Evolutionary conservation across 1,140 invertebrate genomes (phyloP).

Genomic region (Mamestra configurata): DNA sequence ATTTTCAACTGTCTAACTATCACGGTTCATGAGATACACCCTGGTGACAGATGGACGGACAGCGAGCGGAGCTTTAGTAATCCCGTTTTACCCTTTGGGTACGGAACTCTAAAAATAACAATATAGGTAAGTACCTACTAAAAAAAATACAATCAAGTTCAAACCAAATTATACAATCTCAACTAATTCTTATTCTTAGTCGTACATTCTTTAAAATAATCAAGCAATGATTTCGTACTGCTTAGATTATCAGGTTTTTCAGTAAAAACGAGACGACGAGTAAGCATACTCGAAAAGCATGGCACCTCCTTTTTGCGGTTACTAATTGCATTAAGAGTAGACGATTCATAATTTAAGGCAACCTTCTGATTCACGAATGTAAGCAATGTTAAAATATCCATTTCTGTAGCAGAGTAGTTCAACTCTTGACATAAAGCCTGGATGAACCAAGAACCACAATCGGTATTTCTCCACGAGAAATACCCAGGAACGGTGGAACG

Average conservation of each 20-base stretch:
- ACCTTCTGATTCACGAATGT: constrained; percentile 97
- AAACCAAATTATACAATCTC: no score
- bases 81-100: no score
- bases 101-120: no score
- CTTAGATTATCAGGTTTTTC: constrained; percentile 79
- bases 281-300: constrained; percentile 97
- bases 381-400: constrained; percentile 95
- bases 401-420: constrained; percentile 90
- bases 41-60: no score
- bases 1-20: no score
- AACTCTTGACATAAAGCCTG: constrained; percentile 96
- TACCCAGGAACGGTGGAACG: constrained; percentile 97
- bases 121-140: no score
- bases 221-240: neutral
- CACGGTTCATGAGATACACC: no score
- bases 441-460: constrained; percentile 98
- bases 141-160: no score
- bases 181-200: neutral
- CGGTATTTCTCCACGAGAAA: constrained; percentile 98
- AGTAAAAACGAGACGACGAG: constrained; percentile 92
- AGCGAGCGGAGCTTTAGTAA: no score
- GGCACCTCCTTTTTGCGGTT: constrained; percentile 99
- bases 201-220: neutral
- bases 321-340: constrained; percentile 92
- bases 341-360: constrained; percentile 96